Base-by-base conservation (phyloP, 2,888 invertebrate genomes). In the Strigamia crassipes region DNA sequence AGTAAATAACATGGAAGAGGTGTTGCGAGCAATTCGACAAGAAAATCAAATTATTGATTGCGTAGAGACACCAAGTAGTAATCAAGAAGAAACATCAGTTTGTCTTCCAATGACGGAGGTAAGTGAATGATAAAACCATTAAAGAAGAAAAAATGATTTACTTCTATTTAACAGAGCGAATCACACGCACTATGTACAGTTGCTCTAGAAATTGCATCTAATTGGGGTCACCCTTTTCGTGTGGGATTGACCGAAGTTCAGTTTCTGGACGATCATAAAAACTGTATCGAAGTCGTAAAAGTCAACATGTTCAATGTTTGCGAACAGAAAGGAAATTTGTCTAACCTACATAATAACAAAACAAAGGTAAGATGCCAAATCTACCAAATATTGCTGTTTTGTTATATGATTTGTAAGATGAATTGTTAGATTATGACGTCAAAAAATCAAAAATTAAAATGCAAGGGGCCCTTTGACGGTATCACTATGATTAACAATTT, bases 221-320 rank as follows among this genome's bases (percentile, higher is more conserved):
- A 80, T 31, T 80, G 80, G 80, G 80, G 80, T 15, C 46, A 80
- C 46, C 80, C 80, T 0, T 9, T 5, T 31, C 46, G 56, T 27
- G 46, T 80, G 2, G 80, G 80, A 13, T 31, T 80, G 13, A 80
- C 80, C 23, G 80, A 80, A 51, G 31, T 80, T 51, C 80, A 80
- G 23, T 80, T 80, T 51, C 15, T 80, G 12, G 51, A 80, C 23
- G 80, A 80, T 13, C n/a, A 51, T 12, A 51, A 51, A 31, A 31
- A 80, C 31, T 10, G 18, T 21, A 51, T 80, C 5, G 31, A 80
- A 80, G 80, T 51, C 10, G 13, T 23, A 15, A 13, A 51, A 13
- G 21, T 23, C 0, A 42, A 31, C 0, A 23, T 2, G 18, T 18
- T 23, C 23, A 51, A 27, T 46, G 23, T 46, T 15, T 13, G 4